Conservation (phyloP, 2,888 invertebrate genomes). For the Ariolimax columbianus region DNA sequence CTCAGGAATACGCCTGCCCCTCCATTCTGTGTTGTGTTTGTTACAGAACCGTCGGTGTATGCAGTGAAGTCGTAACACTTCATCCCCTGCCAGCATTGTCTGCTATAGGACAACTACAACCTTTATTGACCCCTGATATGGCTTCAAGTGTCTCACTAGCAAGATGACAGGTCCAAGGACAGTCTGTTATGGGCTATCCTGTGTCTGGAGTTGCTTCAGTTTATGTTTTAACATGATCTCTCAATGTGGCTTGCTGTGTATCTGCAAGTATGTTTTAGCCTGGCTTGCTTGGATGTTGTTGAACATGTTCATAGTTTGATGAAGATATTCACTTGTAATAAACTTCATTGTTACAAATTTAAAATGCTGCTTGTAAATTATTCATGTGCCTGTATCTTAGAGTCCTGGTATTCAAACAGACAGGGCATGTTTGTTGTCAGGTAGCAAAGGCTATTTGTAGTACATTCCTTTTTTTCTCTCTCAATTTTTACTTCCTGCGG, state of each 20-base stretch:
- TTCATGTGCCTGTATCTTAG: no score
- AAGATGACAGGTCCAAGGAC: not conserved
- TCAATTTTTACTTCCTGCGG: no score
- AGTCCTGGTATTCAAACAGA: no score
- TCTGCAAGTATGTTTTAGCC: not conserved
- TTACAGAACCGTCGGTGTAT: not conserved
- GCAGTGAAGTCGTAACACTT: not conserved
- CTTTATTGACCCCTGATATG: no score
- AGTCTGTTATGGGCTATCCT: not conserved
- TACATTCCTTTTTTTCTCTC: no score
- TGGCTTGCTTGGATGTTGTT: slow-evolving; percentile 19
- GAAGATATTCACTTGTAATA: slow-evolving; percentile 2
- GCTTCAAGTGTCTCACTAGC: not conserved
- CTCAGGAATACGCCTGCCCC: no score
- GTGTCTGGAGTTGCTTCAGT: not conserved
- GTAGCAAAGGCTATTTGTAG: no score
- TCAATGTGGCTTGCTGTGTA: not conserved
- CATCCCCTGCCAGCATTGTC: not conserved
- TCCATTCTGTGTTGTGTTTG: no score
- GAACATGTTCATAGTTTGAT: slow-evolving; percentile 7
- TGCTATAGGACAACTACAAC: no score
- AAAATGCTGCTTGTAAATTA: no score
- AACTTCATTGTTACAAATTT: slow-evolving; percentile 6
- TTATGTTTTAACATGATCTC: not conserved
- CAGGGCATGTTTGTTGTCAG: no score